Evolutionary conservation across 2,113 vertebrate genomes (phyloP), one percentile per base, ranked within the genome.

Genomic region (Aegypius monachus): DNA sequence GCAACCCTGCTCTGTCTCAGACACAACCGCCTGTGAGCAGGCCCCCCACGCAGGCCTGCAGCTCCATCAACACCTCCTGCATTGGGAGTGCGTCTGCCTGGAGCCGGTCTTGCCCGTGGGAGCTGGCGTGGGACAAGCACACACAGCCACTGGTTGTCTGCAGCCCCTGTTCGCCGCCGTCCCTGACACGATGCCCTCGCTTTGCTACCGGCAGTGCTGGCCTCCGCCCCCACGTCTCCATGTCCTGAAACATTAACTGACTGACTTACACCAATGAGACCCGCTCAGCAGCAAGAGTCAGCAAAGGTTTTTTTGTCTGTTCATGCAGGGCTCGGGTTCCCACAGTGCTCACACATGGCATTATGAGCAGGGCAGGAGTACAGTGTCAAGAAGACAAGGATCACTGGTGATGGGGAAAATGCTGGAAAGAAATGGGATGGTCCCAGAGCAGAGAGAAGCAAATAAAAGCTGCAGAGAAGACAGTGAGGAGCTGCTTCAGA

Each of bases 271-370:
- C 42, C 2, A 2, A 2, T 23, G 43, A 86, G 77, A 70, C 29
- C 34, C 23, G 75, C 36, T 53, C 53, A 52, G 56, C 82, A 77
- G 50, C 62, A n/a, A 42, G 74, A 62, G 34, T 11, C 62, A 20
- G 63, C 45, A 73, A 48, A 23, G 34, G 19, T 3, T 48, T 90
- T 75, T 72, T 65, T 45, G 13, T 66, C 47, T 58, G 38, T 43
- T 47, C 14, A 21, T 0, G 0, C 38, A 56, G 42, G 17, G 42
- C 42, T 82, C 3, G 3, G 25, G 31, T 23, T 80, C 32, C 43
- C 25, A 17, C 26, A 0, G 0, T 11, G n/a, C 43, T 77, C 34
- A 36, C 23, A 34, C 10, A 10, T 0, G 2, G 50, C 32, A 3
- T 32, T 61, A 8, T 13, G 55, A 70, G 27, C 15, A 26, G 47